Evolutionary conservation across 2,888 invertebrate species (phyloP), one percentile per base, ranked within the genome.

Genomic region (Neelides folsomi): DNA sequence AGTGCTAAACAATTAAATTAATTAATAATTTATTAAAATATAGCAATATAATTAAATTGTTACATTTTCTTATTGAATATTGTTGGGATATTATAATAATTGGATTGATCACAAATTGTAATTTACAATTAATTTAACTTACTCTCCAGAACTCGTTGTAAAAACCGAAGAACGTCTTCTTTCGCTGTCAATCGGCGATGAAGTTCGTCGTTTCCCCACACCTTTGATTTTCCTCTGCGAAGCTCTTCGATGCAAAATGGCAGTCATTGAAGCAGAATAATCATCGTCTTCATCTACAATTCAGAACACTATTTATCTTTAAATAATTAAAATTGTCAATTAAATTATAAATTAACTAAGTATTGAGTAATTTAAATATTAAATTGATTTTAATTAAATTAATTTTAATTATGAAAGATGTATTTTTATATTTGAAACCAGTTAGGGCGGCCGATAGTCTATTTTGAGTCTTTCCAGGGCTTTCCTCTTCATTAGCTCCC

Each of bases 111-210:
- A n/a, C n/a, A n/a, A n/a, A n/a, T n/a, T n/a, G n/a, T n/a, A n/a
- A n/a, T n/a, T n/a, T n/a, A n/a, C n/a, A n/a, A n/a, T n/a, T n/a
- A n/a, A n/a, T 3, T 27, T 27, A 16, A 74, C 81, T 76, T 72
- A 86, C 86, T 87, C 86, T 69, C 83, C 87, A 57, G 88, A 89
- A 67, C 86, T 87, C 38, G 82, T 85, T 42, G 88, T 89, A 67
- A 82, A 84, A 44, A 81, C 84, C n/a, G 82, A 82, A 1, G 82
- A 80, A 64, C 80, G 72, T 53, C 83, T 71, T 27, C 66, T 42
- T 38, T 62, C 62, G 19, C 61, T 60, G 42, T 63, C 62, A 49
- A 81, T 53, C 69, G 79, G 67, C 64, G 79, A 78, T 62, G 79
- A 78, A 57, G 82, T 75, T 53, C 82, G 71, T 43, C 79, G 71